Evolutionary conservation across 2,113 vertebrate species (phyloP).

Genomic region (Thinocorus orbignyianus): DNA sequence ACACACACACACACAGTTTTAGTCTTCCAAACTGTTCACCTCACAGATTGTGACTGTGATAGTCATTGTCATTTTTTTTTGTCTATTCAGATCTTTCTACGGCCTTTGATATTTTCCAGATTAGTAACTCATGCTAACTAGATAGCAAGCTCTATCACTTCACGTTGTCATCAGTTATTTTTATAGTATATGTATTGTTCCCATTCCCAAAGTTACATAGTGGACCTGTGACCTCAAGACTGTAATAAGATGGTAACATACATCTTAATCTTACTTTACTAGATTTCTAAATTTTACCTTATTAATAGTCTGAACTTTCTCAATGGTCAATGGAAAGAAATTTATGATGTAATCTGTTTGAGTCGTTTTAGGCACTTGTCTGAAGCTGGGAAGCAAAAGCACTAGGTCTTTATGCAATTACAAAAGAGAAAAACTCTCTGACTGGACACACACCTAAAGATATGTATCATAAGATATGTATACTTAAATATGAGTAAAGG

Average conservation of each 20-base stretch:
- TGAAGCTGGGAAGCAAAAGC: background rate
- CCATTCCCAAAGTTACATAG: background rate
- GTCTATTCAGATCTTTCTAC: background rate
- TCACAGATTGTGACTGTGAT: background rate
- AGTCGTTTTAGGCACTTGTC: background rate
- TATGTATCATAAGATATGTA: background rate
- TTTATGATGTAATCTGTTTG: background rate
- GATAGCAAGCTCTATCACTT: background rate
- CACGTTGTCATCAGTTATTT: background rate
- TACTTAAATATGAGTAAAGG: background rate
- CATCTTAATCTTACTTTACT: background rate
- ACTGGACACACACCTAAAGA: background rate
- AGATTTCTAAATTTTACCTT: background rate
- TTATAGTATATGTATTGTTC: background rate
- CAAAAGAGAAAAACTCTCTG: background rate
- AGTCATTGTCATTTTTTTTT: background rate
- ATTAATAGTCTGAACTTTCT: background rate
- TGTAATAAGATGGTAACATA: background rate
- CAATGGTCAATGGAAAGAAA: background rate
- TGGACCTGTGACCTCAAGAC: background rate
- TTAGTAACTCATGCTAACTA: background rate
- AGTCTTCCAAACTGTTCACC: background rate
- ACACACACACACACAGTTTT: background rate
- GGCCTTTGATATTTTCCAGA: background rate
- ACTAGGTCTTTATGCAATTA: background rate